phyloP scores from a whole-genome alignment of 2,113 vertebrate genomes.

The Manacus vitellinus region DNA sequence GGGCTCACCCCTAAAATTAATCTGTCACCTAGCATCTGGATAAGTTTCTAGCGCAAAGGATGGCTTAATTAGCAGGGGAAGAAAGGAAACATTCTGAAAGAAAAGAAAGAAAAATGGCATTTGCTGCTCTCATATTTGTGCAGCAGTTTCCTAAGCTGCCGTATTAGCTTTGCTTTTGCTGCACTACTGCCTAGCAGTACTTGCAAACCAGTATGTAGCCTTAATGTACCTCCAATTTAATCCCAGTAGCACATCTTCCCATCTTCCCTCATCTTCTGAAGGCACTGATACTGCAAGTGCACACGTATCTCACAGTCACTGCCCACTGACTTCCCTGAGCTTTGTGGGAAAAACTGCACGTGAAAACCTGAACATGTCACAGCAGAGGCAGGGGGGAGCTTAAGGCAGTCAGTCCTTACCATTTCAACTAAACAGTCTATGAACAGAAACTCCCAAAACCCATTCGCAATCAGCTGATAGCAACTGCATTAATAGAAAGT shows the following conservation, averaged over 20 bases:
- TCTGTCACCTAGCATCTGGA: background rate
- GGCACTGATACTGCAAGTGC: background rate
- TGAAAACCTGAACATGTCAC: background rate
- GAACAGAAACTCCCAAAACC: background rate
- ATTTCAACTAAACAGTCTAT: background rate
- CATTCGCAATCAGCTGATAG: background rate
- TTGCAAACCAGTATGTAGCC: background rate
- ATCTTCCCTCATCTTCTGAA: background rate
- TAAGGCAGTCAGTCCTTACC: background rate
- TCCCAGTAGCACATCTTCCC: background rate
- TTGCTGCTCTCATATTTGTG: background rate
- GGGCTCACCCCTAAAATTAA: background rate
- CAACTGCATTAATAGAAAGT: background rate
- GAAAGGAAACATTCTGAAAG: background rate
- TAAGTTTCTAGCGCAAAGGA: background rate
- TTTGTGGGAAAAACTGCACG: background rate
- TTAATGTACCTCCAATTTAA: background rate
- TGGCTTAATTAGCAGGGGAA: background rate
- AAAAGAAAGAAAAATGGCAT: background rate
- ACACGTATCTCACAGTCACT: fast-evolving
- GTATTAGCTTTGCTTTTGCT: background rate
- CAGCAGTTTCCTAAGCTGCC: background rate
- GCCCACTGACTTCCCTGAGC: background rate
- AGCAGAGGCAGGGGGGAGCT: background rate
- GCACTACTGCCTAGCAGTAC: background rate